Base-by-base conservation (phyloP, 2,888 invertebrate species). In the Metallyticus violacea region DNA sequence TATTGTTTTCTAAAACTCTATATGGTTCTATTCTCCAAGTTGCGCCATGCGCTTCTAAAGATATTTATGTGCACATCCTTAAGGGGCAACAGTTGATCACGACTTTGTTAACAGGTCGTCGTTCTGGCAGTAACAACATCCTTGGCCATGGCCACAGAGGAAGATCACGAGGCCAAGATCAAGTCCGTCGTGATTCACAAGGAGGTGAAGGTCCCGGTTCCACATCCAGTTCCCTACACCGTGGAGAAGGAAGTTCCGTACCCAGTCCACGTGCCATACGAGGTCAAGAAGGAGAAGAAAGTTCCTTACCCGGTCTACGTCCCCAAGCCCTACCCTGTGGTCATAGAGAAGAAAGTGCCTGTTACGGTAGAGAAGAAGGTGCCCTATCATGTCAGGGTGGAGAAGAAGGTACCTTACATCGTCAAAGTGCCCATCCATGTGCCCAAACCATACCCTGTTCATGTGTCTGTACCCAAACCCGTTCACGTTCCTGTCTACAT, bases 361-460 rank as follows among this genome's bases (percentile, higher is more conserved):
- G 94, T 88, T 22, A 85, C 85, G 77, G 82, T 84, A 79, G 83
- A 84, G 62, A 80, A 81, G 15, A 86, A 87, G 7, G 85, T 85
- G 83, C 88, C 86, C 15, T 86, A 87, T 9, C 80, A 83, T n/a
- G 81, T 97, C 15, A 94, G 95, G 87, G 94, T 97, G 84, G 95
- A 95, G 87, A 94, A 97, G 25, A 82, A 79, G 9, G 88, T 86
- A 1, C 29, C 85, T 9, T 79, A 80, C 88, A 95, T 96, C 3
- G 94, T 97, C 29, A 89, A 89, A 22, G 86, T 86, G 86, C 89
- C 90, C 62, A 90, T 90, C 29, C 89, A 91, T 89, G 91, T 92
- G 9, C 90, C 92, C 82, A 78, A 82, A 26, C 82, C 83, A 15
- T 40, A 79, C 26, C 82, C 82, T 82, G 78, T 77, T 2, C 81